Evolutionary conservation across 2,888 invertebrate genomes (phyloP).

Genomic region (Amphipyra tragopoginis): DNA sequence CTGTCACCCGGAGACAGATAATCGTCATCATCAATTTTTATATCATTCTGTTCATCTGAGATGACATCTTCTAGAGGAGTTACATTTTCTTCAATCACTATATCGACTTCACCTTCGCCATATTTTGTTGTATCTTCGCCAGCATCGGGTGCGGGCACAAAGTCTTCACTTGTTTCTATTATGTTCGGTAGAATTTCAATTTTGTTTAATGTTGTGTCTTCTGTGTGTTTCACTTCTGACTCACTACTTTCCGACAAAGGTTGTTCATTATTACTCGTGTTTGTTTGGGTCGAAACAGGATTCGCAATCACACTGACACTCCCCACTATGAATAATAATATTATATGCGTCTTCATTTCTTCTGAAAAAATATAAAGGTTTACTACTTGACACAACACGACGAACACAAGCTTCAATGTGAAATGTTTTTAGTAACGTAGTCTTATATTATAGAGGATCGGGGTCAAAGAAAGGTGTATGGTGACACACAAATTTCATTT

Average conservation of each 20-base stretch:
- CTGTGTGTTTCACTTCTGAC: conserved; percentile 64
- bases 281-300: conserved; percentile 67
- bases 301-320: conserved; percentile 68
- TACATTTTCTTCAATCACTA: conserved; percentile 72
- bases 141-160: conserved; percentile 35
- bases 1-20: conserved; percentile 53
- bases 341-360: conserved; percentile 75
- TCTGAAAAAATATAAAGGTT: conserved; percentile 67
- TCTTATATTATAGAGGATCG: conserved; percentile 76
- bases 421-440: conserved; percentile 44
- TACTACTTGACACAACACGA: conserved; percentile 22
- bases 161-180: conserved; percentile 54
- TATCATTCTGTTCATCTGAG: conserved; percentile 62
- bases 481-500: conserved; percentile 62
- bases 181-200: conserved; percentile 63
- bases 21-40: conserved; percentile 57
- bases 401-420: conserved; percentile 45
- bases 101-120: conserved; percentile 64
- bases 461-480: conserved; percentile 81
- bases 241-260: conserved; percentile 61
- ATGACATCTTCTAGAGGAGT: conserved; percentile 50
- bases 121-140: conserved; percentile 48
- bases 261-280: conserved; percentile 56
- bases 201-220: conserved; percentile 61
- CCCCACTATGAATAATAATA: conserved; percentile 70